Conservation (phyloP, 1,140 invertebrate genomes). For the Centruroides sculpturatus region DNA sequence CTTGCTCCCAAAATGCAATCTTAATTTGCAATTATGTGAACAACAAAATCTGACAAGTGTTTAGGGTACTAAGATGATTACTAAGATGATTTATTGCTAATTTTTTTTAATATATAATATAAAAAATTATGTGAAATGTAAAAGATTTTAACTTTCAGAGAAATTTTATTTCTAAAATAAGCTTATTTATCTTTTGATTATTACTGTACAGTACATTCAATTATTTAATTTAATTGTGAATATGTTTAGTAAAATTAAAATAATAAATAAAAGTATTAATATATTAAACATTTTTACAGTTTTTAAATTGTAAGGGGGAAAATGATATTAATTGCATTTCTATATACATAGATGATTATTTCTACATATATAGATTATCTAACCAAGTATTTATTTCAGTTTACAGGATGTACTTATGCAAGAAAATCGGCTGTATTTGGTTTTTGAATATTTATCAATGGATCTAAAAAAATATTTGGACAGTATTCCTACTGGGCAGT, state of each 20-base stretch:
- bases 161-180: too few relatives aligned
- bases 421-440: conserved; percentile 74
- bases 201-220: background rate
- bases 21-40: too few relatives aligned
- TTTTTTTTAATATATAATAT: too few relatives aligned
- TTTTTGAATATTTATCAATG: conserved; percentile 97
- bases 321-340: too few relatives aligned
- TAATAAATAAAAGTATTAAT: background rate
- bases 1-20: too few relatives aligned
- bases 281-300: conserved; percentile 13
- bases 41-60: too few relatives aligned
- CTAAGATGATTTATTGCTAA: background rate
- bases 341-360: too few relatives aligned
- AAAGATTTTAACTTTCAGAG: too few relatives aligned
- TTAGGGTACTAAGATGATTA: background rate
- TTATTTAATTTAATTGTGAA: background rate
- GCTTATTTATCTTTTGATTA: background rate
- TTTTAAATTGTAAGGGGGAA: background rate
- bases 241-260: background rate
- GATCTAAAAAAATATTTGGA: conserved; percentile 97
- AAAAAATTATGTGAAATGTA: too few relatives aligned
- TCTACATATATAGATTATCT: background rate
- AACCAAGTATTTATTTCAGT: conserved; percentile 27
- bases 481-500: conserved; percentile 49
- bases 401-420: conserved; percentile 84